These are phyloP conservation scores for Cebus imitator DNA, from an alignment of 2,113 vertebrate species.

Conservation along the genomic window DNA sequence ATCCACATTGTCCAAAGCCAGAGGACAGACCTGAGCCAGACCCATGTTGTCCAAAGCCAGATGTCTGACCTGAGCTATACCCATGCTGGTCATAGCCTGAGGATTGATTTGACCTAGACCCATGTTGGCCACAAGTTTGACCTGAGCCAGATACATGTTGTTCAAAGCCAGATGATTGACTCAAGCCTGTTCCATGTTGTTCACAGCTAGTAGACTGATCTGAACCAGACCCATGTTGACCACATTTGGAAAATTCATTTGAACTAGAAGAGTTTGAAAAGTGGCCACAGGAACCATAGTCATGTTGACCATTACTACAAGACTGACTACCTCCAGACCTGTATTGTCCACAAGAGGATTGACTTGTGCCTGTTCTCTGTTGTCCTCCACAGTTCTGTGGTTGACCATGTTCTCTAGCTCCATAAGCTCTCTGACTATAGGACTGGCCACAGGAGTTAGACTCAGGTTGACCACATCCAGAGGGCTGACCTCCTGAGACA, in stretches of 20 bases:
- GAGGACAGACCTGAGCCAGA: no score
- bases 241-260: not conserved
- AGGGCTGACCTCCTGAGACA: conserved; percentile 38
- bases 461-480: not conserved
- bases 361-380: not conserved
- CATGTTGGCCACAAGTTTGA: not conserved
- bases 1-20: no score
- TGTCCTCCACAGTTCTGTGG: conserved; percentile 38
- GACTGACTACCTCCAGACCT: not conserved
- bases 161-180: not conserved
- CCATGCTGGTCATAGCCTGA: no score
- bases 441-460: conserved; percentile 33
- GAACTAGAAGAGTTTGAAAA: not conserved
- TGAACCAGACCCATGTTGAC: not conserved
- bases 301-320: not conserved
- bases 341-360: conserved; percentile 24
- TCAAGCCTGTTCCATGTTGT: not conserved
- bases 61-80: no score
- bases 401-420: conserved; percentile 10
- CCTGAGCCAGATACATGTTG: not conserved
- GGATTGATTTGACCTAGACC: not conserved
- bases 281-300: not conserved
- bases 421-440: conserved; percentile 10
- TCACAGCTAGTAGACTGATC: not conserved
- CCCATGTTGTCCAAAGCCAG: no score